These are phyloP conservation scores for Heliconius hermathena DNA, from an alignment of 1,140 invertebrate species.

Conservation along the genomic window DNA sequence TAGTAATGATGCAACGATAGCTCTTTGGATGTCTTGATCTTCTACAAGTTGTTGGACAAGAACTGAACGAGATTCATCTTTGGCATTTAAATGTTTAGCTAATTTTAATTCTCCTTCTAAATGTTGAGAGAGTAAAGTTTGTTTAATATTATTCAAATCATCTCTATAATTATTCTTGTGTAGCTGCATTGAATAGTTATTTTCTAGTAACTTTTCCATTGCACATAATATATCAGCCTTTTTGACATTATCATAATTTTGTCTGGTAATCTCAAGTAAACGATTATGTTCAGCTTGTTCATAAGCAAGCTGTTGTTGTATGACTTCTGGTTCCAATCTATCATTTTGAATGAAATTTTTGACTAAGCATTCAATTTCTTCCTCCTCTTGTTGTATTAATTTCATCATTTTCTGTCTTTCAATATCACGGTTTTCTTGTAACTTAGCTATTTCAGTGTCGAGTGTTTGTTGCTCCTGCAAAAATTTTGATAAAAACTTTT, in stretches of 20 bases:
- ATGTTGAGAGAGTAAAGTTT: slow-evolving; percentile 81
- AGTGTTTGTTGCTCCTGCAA: slow-evolving; percentile 84
- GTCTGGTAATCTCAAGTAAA: slow-evolving; percentile 81
- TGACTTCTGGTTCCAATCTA: slow-evolving; percentile 82
- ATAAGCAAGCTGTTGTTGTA: slow-evolving; percentile 84
- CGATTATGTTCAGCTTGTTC: slow-evolving; percentile 85
- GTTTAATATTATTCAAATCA: slow-evolving; percentile 82
- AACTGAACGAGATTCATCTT: slow-evolving; percentile 83
- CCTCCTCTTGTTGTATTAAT: slow-evolving; percentile 83
- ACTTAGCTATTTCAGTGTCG: slow-evolving; percentile 84
- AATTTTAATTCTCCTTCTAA: slow-evolving; percentile 83
- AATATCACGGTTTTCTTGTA: slow-evolving; percentile 84
- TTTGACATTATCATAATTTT: slow-evolving; percentile 78
- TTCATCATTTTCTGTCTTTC: slow-evolving; percentile 84
- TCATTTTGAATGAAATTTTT: slow-evolving; percentile 84
- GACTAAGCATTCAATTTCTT: slow-evolving; percentile 85
- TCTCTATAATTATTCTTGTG: slow-evolving; percentile 84
- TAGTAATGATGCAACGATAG: slow-evolving; percentile 87
- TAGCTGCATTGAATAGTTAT: slow-evolving; percentile 83
- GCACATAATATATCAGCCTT: slow-evolving; percentile 83
- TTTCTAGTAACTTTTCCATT: slow-evolving; percentile 86
- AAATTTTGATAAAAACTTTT: slow-evolving; percentile 84
- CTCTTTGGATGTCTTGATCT: slow-evolving; percentile 88
- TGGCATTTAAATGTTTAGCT: slow-evolving; percentile 83
- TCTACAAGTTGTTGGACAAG: slow-evolving; percentile 84